Conservation (phyloP, 2,888 invertebrate species). For the Leptinotarsa peninsularis region DNA sequence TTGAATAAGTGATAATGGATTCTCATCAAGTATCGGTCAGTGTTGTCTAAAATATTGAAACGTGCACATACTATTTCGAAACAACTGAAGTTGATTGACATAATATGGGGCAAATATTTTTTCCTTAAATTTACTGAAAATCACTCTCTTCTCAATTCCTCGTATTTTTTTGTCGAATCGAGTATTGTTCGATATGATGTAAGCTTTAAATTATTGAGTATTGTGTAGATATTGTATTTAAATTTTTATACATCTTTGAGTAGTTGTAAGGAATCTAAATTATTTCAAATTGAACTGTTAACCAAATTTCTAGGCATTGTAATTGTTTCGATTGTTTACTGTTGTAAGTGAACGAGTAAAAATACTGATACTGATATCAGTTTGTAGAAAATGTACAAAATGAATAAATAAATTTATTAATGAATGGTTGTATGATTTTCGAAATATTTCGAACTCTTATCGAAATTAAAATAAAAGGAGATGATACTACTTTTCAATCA, state of each 20-base stretch:
- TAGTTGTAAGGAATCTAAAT: constrained; percentile 43
- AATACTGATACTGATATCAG: constrained; percentile 19
- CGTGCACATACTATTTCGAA: too few relatives aligned
- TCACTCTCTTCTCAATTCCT: background rate
- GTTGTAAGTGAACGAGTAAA: constrained; percentile 56
- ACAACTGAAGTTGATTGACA: too few relatives aligned
- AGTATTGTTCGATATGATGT: constrained; percentile 11
- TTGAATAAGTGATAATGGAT: too few relatives aligned
- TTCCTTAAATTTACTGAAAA: background rate
- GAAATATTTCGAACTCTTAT: background rate
- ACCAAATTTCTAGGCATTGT: constrained; percentile 48
- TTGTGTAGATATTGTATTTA: constrained; percentile 46
- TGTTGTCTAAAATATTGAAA: too few relatives aligned
- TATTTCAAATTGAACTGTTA: constrained; percentile 51
- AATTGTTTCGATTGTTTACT: constrained; percentile 36
- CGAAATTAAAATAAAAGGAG: too few relatives aligned
- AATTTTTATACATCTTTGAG: constrained; percentile 27
- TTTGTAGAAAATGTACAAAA: constrained; percentile 52
- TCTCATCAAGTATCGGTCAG: too few relatives aligned
- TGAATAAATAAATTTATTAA: constrained; percentile 27
- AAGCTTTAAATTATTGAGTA: constrained; percentile 37
- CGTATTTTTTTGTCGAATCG: background rate
- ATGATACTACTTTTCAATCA: too few relatives aligned
- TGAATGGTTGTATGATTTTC: constrained; percentile 4
- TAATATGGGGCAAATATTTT: too few relatives aligned